phyloP scores from a whole-genome alignment of 2,113 vertebrate genomes.

The Poecile atricapillus region DNA sequence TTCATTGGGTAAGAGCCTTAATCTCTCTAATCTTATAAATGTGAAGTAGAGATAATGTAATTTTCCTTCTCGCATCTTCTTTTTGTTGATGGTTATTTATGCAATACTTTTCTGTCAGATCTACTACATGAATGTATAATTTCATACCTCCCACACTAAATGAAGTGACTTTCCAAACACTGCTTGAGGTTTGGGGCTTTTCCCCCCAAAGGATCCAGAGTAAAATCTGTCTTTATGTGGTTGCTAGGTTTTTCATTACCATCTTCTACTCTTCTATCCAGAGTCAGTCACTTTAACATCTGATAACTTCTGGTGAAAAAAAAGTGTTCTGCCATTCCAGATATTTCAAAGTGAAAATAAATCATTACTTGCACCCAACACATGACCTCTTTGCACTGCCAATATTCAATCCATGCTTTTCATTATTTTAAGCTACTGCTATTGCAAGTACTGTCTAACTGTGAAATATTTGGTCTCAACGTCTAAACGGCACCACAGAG shows the following conservation, averaged over 20 bases:
- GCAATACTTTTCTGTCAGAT: background rate
- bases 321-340: background rate
- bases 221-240: background rate
- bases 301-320: background rate
- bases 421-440: background rate
- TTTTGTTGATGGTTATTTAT: background rate
- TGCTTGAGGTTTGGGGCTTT: background rate
- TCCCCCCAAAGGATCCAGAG: background rate
- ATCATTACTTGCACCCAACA: background rate
- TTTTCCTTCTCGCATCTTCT: background rate
- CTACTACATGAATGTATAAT: background rate
- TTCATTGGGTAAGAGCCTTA: background rate
- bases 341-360: background rate
- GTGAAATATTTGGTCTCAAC: background rate
- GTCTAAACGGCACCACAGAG: accelerated
- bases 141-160: background rate
- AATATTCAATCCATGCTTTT: background rate
- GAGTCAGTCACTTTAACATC: background rate
- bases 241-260: background rate
- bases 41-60: background rate
- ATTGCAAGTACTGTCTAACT: background rate
- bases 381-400: background rate
- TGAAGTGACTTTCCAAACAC: background rate
- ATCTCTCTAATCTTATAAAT: background rate
- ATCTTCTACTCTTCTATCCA: background rate